Conservation (phyloP, 1,140 invertebrate genomes). For the Teleogryllus occipitalis region DNA sequence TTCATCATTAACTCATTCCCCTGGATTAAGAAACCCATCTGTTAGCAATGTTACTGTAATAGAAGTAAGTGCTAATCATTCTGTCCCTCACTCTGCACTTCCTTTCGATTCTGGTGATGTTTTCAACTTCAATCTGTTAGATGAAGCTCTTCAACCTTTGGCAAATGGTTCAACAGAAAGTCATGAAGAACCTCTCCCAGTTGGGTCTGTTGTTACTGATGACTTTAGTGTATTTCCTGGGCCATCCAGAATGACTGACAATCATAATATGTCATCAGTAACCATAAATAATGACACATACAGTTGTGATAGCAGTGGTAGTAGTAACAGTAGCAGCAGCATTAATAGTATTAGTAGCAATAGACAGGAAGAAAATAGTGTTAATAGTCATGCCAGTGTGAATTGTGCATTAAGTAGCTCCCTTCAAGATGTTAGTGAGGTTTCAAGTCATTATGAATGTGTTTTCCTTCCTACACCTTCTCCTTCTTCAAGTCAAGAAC, state of each 20-base stretch:
- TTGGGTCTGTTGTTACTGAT: too few species aligned
- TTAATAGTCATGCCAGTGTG: neutral
- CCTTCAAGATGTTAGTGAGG: neutral
- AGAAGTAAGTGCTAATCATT: conserved; percentile 24
- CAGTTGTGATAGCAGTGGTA: neutral
- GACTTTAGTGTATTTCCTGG: too few species aligned
- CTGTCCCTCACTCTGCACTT: conserved; percentile 1
- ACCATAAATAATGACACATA: too few species aligned
- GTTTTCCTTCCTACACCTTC: conserved; percentile 23
- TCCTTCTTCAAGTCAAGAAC: conserved; percentile 12
- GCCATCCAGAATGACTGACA: too few species aligned
- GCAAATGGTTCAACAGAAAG: neutral
- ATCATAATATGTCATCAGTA: too few species aligned
- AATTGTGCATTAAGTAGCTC: neutral
- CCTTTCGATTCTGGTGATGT: conserved; percentile 12
- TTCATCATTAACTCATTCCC: conserved; percentile 9
- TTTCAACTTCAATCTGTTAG: conserved; percentile 25
- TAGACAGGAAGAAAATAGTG: neutral
- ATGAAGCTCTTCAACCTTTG: conserved; percentile 11
- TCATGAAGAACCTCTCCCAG: too few species aligned
- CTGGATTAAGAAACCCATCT: conserved; percentile 5
- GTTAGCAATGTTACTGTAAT: conserved; percentile 29
- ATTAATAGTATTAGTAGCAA: neutral
- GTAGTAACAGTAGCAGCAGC: neutral
- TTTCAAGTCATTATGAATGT: conserved; percentile 24